phyloP scores from a whole-genome alignment of 2,888 invertebrate species.

The Lordiphosa andalusiaca region DNA sequence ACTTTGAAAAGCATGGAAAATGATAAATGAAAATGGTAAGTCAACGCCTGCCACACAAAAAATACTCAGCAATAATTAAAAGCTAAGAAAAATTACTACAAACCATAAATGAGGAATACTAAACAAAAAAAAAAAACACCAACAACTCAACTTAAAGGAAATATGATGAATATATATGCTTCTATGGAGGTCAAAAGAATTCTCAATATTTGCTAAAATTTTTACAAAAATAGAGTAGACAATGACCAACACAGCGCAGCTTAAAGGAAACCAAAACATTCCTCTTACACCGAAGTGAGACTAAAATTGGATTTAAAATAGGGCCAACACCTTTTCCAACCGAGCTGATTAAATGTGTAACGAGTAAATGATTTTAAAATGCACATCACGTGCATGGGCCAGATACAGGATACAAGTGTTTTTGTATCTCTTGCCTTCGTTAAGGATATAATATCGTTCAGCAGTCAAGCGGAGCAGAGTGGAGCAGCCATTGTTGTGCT shows the following conservation, averaged over 20 bases:
- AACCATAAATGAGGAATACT: constrained; percentile 16
- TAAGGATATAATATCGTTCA: background rate
- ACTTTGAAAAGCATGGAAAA: no score
- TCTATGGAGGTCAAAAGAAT: constrained; percentile 49
- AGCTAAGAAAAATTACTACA: constrained; percentile 29
- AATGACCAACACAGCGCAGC: no score
- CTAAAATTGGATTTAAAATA: constrained; percentile 10
- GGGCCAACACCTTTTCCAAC: background rate
- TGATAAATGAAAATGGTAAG: constrained; percentile 55
- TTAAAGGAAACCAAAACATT: no score
- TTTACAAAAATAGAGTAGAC: no score
- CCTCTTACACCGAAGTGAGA: constrained; percentile 28
- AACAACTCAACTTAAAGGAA: constrained; percentile 21
- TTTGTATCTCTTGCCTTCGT: constrained; percentile 7
- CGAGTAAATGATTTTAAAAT: constrained; percentile 49
- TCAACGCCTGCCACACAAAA: constrained; percentile 40
- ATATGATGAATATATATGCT: constrained; percentile 43
- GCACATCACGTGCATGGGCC: constrained; percentile 45
- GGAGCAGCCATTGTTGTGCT: constrained; percentile 3
- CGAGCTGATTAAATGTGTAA: constrained; percentile 45
- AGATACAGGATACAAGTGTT: constrained; percentile 8
- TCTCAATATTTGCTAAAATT: background rate
- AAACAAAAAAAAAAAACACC: no score
- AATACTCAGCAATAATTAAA: no score
- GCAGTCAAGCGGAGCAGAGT: no score